Percentiles rank a stretch among this genome's conserved stretches.
phyloP scores from a whole-genome alignment of 2,888 invertebrate species.

The Timema cristinae region DNA sequence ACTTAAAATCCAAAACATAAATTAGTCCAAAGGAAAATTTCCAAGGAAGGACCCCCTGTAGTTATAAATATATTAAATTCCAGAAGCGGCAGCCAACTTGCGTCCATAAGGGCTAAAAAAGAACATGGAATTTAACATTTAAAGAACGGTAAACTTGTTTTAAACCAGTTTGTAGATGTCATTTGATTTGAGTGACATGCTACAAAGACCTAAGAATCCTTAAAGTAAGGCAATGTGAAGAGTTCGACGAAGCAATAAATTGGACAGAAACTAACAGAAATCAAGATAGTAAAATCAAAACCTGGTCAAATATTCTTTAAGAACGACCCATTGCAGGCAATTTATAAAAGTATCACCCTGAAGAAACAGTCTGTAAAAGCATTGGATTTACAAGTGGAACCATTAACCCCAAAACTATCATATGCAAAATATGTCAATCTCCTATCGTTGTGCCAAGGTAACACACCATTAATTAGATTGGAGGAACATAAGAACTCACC shows the following conservation, averaged over 20 bases:
- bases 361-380: not conserved
- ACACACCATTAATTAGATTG: not conserved
- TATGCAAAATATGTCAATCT: not conserved
- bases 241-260: not conserved
- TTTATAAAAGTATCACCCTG: not conserved
- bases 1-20: no score
- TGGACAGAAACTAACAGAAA: not conserved
- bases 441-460: not conserved
- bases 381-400: not conserved
- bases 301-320: not conserved
- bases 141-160: no score
- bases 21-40: no score
- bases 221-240: not conserved
- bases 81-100: no score
- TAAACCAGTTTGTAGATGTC: no score
- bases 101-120: no score
- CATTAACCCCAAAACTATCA: not conserved
- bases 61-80: no score
- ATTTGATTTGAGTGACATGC: no score
- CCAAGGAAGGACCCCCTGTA: no score
- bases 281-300: not conserved
- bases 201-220: not conserved
- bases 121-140: no score
- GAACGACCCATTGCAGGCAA: not conserved
- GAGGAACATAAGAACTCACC: not conserved